Percentiles rank a stretch among this genome's conserved stretches.
phyloP scores from a whole-genome alignment of 92 coral and sea anemone genomes.

The Blastomussa wellsi region DNA sequence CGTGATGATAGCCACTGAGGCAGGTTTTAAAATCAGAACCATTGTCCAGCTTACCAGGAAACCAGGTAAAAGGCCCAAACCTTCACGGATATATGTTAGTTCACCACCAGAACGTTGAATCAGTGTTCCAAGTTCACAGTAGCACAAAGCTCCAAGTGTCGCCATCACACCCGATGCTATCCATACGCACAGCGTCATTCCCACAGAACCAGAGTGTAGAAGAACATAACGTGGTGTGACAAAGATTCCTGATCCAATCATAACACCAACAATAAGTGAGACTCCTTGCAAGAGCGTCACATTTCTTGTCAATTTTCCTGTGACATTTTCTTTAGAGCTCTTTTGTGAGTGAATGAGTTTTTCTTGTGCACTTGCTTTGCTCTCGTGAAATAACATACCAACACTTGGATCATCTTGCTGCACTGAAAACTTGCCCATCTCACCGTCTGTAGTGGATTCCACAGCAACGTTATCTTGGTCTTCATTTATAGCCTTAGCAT shows the following conservation, averaged over 20 bases:
- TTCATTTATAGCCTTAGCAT: slow-evolving; percentile 1
- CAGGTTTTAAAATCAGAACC: slow-evolving; percentile 78
- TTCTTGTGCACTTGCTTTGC: slow-evolving; percentile 36
- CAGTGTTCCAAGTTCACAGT: slow-evolving; percentile 94
- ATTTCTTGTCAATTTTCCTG: slow-evolving; percentile 55
- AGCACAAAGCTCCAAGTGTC: slow-evolving; percentile 84
- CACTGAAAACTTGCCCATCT: not conserved
- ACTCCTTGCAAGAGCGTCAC: slow-evolving; percentile 86
- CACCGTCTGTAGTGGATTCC: slow-evolving; percentile 1
- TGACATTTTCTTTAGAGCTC: slow-evolving; percentile 1
- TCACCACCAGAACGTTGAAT: slow-evolving; percentile 94
- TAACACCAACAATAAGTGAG: slow-evolving; percentile 88
- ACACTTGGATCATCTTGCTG: not conserved
- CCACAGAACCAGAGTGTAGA: slow-evolving; percentile 87
- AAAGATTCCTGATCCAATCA: slow-evolving; percentile 98
- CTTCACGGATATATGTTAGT: slow-evolving; percentile 77
- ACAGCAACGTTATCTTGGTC: not conserved
- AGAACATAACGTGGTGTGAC: slow-evolving; percentile 90
- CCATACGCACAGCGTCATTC: slow-evolving; percentile 87
- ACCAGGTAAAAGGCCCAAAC: slow-evolving; percentile 72
- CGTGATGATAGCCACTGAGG: slow-evolving; percentile 81
- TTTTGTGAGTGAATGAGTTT: slow-evolving; percentile 20
- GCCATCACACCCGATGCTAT: slow-evolving; percentile 87
- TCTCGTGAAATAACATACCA: slow-evolving; percentile 30
- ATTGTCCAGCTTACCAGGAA: slow-evolving; percentile 89